Base-by-base conservation (phyloP, 1,140 invertebrate species). In the Drosophila micromelanica region DNA sequence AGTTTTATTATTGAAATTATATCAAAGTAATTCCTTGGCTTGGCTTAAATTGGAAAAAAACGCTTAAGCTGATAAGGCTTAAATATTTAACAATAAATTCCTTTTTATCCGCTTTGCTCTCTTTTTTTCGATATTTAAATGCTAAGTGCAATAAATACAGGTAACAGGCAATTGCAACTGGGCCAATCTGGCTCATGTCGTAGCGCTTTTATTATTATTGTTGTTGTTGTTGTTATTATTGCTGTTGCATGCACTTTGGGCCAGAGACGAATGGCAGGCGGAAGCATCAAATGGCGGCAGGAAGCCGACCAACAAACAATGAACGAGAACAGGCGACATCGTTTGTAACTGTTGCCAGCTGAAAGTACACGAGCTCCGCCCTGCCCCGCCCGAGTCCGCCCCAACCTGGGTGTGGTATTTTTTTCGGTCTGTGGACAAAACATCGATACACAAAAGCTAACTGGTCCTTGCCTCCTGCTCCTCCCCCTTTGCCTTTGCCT, bases 301-400 rank as follows among this genome's bases (percentile, higher is more conserved):
- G 78, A 86, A 87, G 73, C 82, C 64, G 49, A 85, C 54, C 69
- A 81, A 75, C 64, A 78, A 85, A 85, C 81, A 86, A 80, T 80
- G 65, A 68, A 78, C 74, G 74, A 73, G 57, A 68, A 70, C 60
- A 73, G 73, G 61, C 71, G 54, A 40, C 56, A 30, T 49, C 54
- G 46, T 20, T 57, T 73, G 46, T 48, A 60, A 72, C 54, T 52
- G 61, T 65, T 72, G 69, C 46, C 52, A 65, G 69, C 42, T 45
- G 56, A 45, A 59, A 52, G 54, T 49, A 35, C 43, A 49, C 37
- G 43, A 13, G 5, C 40, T 12, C 57, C 3, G 46, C 46, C n/a
- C 23, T 9, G 7, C 30, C 2, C 38, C 38, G 38, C 12, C 49
- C 49, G 1, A n/a, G 12, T 1, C 27, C 1, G 7, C 27, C 27